A percentile compares a stretch with the other conserved stretches of the same genome.
phyloP scores from a whole-genome alignment of 2,888 invertebrate species.

The Stenchaetothrips biformis region DNA sequence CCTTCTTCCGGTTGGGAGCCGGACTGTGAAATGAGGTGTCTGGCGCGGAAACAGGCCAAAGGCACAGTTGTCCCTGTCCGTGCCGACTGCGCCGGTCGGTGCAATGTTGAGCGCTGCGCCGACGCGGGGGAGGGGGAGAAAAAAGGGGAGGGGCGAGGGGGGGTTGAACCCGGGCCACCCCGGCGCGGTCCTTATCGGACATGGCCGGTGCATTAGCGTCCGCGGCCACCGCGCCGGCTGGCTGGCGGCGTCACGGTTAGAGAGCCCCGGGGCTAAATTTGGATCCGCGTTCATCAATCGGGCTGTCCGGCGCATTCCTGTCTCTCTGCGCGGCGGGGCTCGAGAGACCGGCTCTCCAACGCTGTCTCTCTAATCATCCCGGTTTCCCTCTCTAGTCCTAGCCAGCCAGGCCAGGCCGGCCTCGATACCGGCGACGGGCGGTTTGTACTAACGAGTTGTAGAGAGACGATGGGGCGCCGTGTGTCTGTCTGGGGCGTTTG shows the following conservation, averaged over 20 bases:
- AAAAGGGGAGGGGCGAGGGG: neutral
- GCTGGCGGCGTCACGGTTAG: neutral
- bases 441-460: neutral
- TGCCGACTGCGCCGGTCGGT: neutral
- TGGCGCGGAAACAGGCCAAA: neutral
- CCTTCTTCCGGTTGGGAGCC: neutral
- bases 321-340: neutral
- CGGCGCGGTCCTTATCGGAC: neutral
- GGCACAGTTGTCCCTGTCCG: neutral
- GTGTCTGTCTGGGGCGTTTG: too few relatives aligned
- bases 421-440: neutral
- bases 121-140: neutral
- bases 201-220: neutral
- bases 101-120: neutral
- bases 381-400: too few relatives aligned
- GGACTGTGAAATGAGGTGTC: constrained; percentile 20
- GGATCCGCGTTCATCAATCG: neutral
- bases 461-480: neutral
- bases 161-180: too few relatives aligned
- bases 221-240: neutral
- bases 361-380: too few relatives aligned
- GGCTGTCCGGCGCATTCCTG: neutral
- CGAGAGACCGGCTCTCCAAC: neutral
- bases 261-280: neutral
- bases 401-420: neutral